A percentile compares a stretch with the other conserved stretches of the same genome.
Evolutionary conservation across 2,113 vertebrate genomes (phyloP).

Genomic region (Cyprinus carpio): DNA sequence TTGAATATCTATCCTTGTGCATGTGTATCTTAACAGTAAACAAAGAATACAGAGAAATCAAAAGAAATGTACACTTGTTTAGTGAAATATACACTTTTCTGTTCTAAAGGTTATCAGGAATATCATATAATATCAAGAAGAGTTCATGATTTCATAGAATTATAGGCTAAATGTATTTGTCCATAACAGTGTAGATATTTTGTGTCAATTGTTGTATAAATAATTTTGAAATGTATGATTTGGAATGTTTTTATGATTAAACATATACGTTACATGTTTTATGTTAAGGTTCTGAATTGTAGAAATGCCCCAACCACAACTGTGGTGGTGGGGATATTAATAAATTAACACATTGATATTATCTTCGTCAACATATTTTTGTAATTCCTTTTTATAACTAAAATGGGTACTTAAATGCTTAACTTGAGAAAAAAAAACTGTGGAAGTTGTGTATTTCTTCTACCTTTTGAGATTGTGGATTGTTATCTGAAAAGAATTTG

Average conservation of each 20-base stretch:
- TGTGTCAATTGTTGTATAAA: not conserved
- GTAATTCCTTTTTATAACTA: not conserved
- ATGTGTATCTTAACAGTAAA: not conserved
- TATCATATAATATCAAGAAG: not conserved
- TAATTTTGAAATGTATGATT: not conserved
- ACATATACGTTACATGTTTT: not conserved
- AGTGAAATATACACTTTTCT: not conserved
- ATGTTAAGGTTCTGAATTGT: not conserved
- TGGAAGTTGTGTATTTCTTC: not conserved
- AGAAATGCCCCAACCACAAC: not conserved
- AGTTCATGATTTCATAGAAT: not conserved
- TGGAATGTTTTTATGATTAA: not conserved
- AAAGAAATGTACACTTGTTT: not conserved
- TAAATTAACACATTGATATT: not conserved
- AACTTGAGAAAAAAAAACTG: not conserved
- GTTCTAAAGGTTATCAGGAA: not conserved
- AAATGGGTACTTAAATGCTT: not conserved
- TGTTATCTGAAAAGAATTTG: constrained; percentile 32
- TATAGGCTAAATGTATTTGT: not conserved
- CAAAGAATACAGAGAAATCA: not conserved
- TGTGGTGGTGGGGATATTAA: not conserved
- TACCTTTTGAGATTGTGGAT: not conserved
- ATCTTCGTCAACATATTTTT: not conserved
- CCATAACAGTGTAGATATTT: not conserved
- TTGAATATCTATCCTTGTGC: not conserved